phyloP scores from a whole-genome alignment of 2,797 vertebrate species.

The Psittacula derbiana region DNA sequence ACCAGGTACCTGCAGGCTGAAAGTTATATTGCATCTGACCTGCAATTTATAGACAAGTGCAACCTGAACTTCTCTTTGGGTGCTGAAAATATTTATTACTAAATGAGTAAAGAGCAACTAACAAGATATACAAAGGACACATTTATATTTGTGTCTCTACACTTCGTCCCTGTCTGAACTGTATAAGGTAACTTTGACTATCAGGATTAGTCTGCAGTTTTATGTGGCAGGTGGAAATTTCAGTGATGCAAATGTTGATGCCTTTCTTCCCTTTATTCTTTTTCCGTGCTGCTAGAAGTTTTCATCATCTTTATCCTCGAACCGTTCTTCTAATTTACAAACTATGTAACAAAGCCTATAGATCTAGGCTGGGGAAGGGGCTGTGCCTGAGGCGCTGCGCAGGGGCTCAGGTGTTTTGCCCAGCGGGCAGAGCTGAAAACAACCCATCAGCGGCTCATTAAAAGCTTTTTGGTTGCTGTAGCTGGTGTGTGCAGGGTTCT shows the following conservation, averaged over 20 bases:
- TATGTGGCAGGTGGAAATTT: neutral
- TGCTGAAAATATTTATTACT: neutral
- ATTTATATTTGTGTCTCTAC: neutral
- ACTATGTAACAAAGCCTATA: neutral
- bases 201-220: neutral
- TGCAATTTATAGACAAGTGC: neutral
- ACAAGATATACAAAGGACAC: neutral
- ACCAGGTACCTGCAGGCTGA: neutral
- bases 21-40: neutral
- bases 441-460: neutral
- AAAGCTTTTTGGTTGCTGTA: neutral
- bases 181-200: neutral
- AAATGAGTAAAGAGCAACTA: neutral
- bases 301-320: neutral
- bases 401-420: neutral
- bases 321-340: neutral
- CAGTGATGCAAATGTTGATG: neutral
- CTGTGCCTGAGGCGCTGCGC: neutral
- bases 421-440: neutral
- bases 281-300: neutral
- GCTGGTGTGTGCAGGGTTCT: fast-evolving
- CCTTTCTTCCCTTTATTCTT: neutral
- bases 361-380: neutral
- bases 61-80: neutral
- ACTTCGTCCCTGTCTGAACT: neutral